A percentile compares a stretch with the other conserved stretches of the same genome.
Conservation (phyloP, 2,113 vertebrate genomes). For the Alectura lathami region DNA sequence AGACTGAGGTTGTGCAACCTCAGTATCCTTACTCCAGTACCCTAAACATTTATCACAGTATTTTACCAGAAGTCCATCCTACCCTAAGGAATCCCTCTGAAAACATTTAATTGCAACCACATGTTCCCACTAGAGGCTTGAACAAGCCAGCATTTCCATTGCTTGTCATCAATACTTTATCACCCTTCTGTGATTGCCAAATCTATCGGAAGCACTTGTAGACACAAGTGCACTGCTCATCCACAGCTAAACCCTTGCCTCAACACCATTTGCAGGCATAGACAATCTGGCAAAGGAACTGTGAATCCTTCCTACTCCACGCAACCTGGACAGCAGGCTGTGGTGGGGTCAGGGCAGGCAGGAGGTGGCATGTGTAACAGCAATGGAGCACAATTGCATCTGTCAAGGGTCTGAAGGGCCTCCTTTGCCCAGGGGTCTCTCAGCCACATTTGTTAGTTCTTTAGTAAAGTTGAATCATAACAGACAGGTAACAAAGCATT, state of each 20-base stretch:
- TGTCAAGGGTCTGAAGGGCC: too few relatives aligned
- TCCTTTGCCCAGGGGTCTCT: neutral
- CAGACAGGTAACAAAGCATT: neutral
- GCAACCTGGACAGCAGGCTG: neutral
- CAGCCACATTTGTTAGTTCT: neutral
- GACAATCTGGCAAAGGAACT: neutral
- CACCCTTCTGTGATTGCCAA: neutral
- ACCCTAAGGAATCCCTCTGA: neutral
- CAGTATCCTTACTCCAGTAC: neutral
- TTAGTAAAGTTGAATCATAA: neutral
- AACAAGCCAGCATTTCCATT: constrained; percentile 9
- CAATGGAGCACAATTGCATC: neutral
- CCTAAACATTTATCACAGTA: neutral
- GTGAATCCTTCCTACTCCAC: neutral
- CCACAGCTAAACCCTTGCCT: neutral
- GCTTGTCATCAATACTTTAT: neutral
- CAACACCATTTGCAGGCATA: neutral
- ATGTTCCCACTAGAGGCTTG: neutral
- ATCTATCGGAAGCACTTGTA: neutral
- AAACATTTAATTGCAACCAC: neutral
- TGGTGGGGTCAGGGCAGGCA: neutral
- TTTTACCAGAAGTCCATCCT: neutral
- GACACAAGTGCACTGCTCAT: neutral
- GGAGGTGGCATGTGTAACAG: neutral
- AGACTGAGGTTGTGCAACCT: neutral